These are phyloP conservation scores for Pedicia rivosa DNA, from an alignment of 2,888 invertebrate genomes.

Conservation along the genomic window DNA sequence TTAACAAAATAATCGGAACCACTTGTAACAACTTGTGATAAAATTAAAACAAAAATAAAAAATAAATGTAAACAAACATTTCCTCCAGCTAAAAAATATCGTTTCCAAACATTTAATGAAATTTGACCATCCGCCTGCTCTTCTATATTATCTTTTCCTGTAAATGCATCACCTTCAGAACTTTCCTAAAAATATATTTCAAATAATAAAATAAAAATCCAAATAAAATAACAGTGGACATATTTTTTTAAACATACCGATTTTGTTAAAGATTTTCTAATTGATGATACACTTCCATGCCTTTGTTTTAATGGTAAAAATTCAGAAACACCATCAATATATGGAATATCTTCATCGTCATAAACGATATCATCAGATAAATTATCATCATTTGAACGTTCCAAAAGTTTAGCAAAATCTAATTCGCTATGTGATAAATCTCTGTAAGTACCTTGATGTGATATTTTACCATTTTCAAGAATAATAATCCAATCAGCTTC, in stretches of 20 bases:
- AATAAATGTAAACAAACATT: too few species aligned
- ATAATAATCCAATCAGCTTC: conserved; percentile 43
- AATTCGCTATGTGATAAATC: conserved; percentile 33
- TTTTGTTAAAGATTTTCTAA: conserved; percentile 18
- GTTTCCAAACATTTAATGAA: conserved; percentile 27
- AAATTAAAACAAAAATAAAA: conserved; percentile 32
- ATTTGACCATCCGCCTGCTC: conserved; percentile 29
- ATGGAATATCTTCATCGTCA: conserved; percentile 30
- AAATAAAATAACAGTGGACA: too few species aligned
- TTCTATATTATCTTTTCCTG: conserved; percentile 23
- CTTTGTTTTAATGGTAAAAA: too few species aligned
- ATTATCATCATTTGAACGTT: too few species aligned
- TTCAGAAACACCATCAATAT: conserved; percentile 29
- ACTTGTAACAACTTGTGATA: conserved; percentile 40
- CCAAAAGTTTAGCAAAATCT: conserved; percentile 36
- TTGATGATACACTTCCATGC: conserved; percentile 14
- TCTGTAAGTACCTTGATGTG: conserved; percentile 32
- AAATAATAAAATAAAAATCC: too few species aligned
- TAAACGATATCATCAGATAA: conserved; percentile 35
- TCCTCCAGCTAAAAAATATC: conserved; percentile 35
- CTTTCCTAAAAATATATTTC: too few species aligned
- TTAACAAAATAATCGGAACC: conserved; percentile 45
- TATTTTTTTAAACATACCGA: conserved; percentile 24
- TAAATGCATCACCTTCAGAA: conserved; percentile 17
- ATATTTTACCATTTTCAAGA: conserved; percentile 36